Evolutionary conservation across 2,113 vertebrate species (phyloP).

Genomic region (Scomber colias): DNA sequence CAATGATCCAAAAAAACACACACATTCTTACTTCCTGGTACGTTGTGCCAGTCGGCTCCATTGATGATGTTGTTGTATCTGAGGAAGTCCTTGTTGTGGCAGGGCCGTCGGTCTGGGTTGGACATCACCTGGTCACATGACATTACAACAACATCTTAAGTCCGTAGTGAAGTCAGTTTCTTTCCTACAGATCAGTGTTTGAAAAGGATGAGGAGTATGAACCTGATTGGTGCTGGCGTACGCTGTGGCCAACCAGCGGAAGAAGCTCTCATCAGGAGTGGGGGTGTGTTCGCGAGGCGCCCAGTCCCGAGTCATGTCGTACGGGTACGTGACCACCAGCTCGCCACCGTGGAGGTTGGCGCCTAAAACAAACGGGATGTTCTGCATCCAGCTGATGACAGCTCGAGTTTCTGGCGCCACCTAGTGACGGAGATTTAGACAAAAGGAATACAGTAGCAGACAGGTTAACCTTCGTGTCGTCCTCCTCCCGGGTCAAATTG

Average conservation of each 20-base stretch:
- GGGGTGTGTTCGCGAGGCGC: slow-evolving; percentile 83
- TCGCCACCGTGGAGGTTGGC: slow-evolving; percentile 95
- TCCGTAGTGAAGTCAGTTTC: neutral
- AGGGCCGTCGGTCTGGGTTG: slow-evolving; percentile 88
- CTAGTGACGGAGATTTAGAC: slow-evolving; percentile 66
- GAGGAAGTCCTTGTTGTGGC: slow-evolving; percentile 90
- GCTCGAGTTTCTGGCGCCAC: slow-evolving; percentile 92
- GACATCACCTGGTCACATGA: slow-evolving; percentile 87
- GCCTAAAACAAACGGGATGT: slow-evolving; percentile 92
- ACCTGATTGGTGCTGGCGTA: slow-evolving; percentile 91
- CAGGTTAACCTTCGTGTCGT: too few relatives aligned
- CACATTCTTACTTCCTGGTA: slow-evolving; percentile 89
- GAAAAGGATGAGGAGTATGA: neutral
- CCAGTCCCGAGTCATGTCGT: slow-evolving; percentile 84
- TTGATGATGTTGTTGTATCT: slow-evolving; percentile 92
- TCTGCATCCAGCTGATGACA: slow-evolving; percentile 93
- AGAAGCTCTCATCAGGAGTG: slow-evolving; percentile 90
- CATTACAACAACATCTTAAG: neutral
- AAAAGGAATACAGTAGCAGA: neutral
- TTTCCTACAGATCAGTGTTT: neutral
- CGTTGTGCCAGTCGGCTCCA: slow-evolving; percentile 92
- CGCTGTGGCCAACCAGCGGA: slow-evolving; percentile 94
- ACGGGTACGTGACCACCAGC: slow-evolving; percentile 90
- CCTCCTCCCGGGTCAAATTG: too few relatives aligned
- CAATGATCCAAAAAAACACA: too few relatives aligned